phyloP scores from a whole-genome alignment of 2,113 vertebrate genomes.

The Dasyprocta punctata region DNA sequence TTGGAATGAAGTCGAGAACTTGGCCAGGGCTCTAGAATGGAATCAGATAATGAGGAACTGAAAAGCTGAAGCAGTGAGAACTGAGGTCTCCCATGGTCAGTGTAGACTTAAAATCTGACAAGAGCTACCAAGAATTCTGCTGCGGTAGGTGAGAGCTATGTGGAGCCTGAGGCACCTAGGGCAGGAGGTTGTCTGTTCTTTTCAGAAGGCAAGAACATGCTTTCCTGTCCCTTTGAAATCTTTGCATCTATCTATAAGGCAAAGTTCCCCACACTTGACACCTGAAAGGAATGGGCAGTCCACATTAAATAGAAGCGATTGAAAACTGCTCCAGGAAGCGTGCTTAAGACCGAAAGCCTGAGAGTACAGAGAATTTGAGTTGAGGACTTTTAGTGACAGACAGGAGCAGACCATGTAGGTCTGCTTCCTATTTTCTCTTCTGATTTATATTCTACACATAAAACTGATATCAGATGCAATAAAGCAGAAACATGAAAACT shows the following conservation, averaged over 20 bases:
- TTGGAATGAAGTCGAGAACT: not conserved
- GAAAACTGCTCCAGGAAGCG: not conserved
- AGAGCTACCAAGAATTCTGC: not conserved
- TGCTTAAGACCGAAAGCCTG: not conserved
- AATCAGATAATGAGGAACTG: not conserved
- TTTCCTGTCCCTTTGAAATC: not conserved
- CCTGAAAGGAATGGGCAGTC: constrained; percentile 17
- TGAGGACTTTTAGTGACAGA: not conserved
- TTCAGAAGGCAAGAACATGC: not conserved
- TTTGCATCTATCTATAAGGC: constrained; percentile 7
- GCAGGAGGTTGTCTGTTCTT: not conserved
- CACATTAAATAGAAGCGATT: not conserved
- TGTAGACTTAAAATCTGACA: not conserved
- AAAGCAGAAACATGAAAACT: not conserved
- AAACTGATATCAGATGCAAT: not conserved
- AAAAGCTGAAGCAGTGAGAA: not conserved
- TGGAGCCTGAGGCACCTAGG: not conserved
- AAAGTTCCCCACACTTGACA: not conserved
- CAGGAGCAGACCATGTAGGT: no score
- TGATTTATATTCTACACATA: not conserved
- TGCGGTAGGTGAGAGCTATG: not conserved
- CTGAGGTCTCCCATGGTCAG: not conserved
- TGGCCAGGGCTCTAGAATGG: not conserved
- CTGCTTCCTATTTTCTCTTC: not conserved
- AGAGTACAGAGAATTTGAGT: not conserved